phyloP scores from a whole-genome alignment of 2,797 vertebrate genomes.

The Halcyon smyrnensis region DNA sequence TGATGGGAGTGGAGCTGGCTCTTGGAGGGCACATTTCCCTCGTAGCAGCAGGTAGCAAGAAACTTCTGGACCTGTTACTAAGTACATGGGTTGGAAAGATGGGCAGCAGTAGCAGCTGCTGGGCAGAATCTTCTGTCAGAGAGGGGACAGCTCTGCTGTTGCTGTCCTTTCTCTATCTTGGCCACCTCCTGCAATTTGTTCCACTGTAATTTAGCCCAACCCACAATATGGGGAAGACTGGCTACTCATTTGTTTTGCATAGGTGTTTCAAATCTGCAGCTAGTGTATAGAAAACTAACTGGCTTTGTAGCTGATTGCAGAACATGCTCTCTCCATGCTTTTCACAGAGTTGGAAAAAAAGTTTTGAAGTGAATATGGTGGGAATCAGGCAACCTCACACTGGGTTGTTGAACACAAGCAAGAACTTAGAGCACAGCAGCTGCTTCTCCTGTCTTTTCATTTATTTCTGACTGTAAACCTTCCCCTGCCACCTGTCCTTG shows the following conservation, averaged over 20 bases:
- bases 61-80: not conserved
- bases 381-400: not conserved
- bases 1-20: not conserved
- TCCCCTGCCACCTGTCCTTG: not conserved
- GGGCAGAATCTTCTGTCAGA: not conserved
- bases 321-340: rapidly evolving
- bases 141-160: not conserved
- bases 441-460: not conserved
- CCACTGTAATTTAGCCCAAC: not conserved
- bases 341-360: not conserved
- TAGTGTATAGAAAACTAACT: not conserved
- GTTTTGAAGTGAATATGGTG: not conserved
- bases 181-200: not conserved
- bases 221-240: not conserved
- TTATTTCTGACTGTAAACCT: not conserved
- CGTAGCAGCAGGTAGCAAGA: not conserved
- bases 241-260: not conserved
- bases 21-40: not conserved
- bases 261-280: not conserved
- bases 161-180: not conserved
- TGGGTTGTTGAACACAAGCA: not conserved
- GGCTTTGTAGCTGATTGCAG: not conserved
- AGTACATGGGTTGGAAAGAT: not conserved
- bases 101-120: not conserved
- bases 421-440: not conserved